phyloP scores from a whole-genome alignment of 2,113 vertebrate species.

The Prochilodus magdalenae region DNA sequence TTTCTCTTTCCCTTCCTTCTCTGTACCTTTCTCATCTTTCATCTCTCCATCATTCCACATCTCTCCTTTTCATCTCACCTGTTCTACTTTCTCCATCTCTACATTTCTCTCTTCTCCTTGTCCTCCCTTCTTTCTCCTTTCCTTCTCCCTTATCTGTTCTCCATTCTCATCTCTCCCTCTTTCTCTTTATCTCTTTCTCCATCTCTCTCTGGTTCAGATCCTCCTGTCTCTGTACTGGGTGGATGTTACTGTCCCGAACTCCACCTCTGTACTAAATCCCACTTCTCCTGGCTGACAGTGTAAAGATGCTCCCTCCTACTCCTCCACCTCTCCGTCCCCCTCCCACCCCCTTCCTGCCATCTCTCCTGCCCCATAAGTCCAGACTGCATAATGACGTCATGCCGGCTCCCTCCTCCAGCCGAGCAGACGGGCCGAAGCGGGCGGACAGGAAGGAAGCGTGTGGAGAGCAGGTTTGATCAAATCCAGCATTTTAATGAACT shows the following conservation, averaged over 20 bases:
- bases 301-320: slow-evolving; percentile 63
- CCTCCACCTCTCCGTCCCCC: slow-evolving; percentile 69
- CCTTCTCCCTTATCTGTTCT: too few species aligned
- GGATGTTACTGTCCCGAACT: too few species aligned
- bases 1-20: too few species aligned
- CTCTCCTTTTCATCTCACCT: too few species aligned
- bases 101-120: too few species aligned
- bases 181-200: neutral
- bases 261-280: too few species aligned
- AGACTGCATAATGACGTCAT: slow-evolving; percentile 82
- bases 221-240: too few species aligned
- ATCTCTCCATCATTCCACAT: too few species aligned
- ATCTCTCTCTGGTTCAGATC: too few species aligned
- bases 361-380: slow-evolving; percentile 25
- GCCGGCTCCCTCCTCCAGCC: slow-evolving; percentile 39
- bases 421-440: neutral
- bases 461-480: slow-evolving; percentile 59
- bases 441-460: neutral
- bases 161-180: neutral
- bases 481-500: slow-evolving; percentile 80
- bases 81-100: too few species aligned
- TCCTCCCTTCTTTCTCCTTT: neutral
- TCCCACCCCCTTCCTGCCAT: slow-evolving; percentile 13
- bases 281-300: too few species aligned
- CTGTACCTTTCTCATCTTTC: too few species aligned